Evolutionary conservation across 2,888 invertebrate genomes (phyloP).

Genomic region (Drosophila anceps): DNA sequence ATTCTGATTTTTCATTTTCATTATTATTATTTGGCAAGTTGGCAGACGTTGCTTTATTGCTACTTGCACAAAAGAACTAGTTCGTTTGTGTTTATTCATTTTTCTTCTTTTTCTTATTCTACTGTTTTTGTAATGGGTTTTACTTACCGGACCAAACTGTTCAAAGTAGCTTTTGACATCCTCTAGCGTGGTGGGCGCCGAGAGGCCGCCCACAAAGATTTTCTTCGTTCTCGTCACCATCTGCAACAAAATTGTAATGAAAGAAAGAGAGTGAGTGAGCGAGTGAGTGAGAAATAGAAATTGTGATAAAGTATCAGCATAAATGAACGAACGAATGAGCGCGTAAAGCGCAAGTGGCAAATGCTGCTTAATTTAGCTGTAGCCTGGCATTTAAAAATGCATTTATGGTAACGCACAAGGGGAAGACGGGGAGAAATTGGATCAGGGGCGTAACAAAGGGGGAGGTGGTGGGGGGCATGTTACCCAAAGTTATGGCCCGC

Average conservation of each 20-base stretch:
- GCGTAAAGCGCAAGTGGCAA: constrained; percentile 43
- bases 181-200: constrained; percentile 99
- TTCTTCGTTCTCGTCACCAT: constrained; percentile 99
- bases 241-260: constrained; percentile 87
- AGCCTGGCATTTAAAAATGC: constrained; percentile 71
- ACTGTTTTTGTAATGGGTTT: background rate
- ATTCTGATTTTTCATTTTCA: constrained; percentile 67
- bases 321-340: constrained; percentile 46
- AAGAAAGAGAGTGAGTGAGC: background rate
- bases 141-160: constrained; percentile 99
- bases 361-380: constrained; percentile 60
- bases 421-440: background rate
- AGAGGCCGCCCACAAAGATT: constrained; percentile 99
- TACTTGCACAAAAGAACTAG: constrained; percentile 17
- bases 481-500: constrained; percentile 65
- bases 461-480: background rate
- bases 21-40: constrained; percentile 58
- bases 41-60: constrained; percentile 40
- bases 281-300: constrained; percentile 11
- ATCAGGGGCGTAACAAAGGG: background rate
- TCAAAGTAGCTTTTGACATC: constrained; percentile 99
- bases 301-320: constrained; percentile 28
- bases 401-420: constrained; percentile 53
- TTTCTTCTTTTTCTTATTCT: background rate
- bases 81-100: background rate